Percentiles rank a stretch among this genome's conserved stretches.
Conservation (phyloP, 2,113 vertebrate species). For the Pelecanus crispus region DNA sequence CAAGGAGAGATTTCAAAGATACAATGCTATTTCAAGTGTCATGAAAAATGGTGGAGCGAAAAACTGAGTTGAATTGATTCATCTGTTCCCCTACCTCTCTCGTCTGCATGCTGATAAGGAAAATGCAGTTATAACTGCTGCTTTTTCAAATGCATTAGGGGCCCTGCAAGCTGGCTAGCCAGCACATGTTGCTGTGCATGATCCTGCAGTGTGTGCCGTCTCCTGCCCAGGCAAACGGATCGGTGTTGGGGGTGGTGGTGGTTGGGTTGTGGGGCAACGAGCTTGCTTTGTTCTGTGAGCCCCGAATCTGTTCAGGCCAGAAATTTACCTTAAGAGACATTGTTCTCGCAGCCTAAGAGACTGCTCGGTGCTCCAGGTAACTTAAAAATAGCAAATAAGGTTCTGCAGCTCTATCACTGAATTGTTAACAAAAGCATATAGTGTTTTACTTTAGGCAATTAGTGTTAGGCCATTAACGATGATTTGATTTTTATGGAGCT, state of each 20-base stretch:
- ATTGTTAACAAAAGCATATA: neutral
- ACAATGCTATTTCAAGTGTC: neutral
- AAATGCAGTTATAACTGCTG: neutral
- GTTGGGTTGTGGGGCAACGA: too few relatives aligned
- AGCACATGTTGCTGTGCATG: rapidly evolving
- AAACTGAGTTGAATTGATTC: neutral
- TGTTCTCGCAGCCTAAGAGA: neutral
- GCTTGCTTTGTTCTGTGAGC: neutral
- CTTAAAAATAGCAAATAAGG: neutral
- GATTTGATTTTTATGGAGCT: neutral
- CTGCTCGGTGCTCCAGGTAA: neutral
- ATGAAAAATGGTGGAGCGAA: neutral
- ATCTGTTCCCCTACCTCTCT: neutral
- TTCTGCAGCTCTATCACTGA: neutral
- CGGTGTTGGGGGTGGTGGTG: neutral
- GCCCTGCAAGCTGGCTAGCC: neutral
- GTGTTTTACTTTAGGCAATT: neutral
- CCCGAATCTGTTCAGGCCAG: neutral
- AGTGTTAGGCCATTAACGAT: neutral
- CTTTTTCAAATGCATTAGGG: too few relatives aligned
- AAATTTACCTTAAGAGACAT: neutral
- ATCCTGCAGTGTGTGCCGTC: neutral
- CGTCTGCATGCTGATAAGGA: neutral
- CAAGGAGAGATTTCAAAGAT: neutral
- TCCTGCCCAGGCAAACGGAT: neutral